Conservation (phyloP, 1,140 invertebrate species). For the Cherax destructor region DNA sequence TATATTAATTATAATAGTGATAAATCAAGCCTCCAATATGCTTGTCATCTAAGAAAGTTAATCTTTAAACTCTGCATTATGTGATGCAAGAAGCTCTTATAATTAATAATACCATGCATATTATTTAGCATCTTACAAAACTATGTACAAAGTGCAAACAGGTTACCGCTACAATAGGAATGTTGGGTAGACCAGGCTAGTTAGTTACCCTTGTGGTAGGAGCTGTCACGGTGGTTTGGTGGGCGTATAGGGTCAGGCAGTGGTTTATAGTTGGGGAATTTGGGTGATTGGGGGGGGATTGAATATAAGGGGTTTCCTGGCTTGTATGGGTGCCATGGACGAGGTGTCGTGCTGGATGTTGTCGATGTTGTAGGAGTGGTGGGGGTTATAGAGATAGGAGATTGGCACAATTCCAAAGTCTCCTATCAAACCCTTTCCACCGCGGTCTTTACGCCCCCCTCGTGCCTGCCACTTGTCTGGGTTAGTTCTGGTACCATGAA, state of each 20-base stretch:
- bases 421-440: conserved; percentile 32
- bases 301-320: conserved; percentile 19
- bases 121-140: background rate
- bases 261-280: conserved; percentile 43
- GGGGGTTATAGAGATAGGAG: conserved; percentile 19
- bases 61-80: no score
- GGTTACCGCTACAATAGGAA: conserved; percentile 4
- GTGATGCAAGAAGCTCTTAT: no score
- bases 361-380: conserved; percentile 47
- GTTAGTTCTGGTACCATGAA: conserved; percentile 65
- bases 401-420: conserved; percentile 7
- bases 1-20: no score
- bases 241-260: conserved; percentile 42
- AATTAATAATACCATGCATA: background rate
- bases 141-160: background rate
- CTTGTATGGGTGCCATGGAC: conserved; percentile 34
- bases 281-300: background rate
- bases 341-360: conserved; percentile 21
- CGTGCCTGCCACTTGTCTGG: conserved; percentile 59
- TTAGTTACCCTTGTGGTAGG: conserved; percentile 64
- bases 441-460: conserved; percentile 49
- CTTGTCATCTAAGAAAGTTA: no score
- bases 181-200: conserved; percentile 5
- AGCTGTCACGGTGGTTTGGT: conserved; percentile 62
- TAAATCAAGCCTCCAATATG: no score